Conservation (phyloP, 2,888 invertebrate species). For the Drosophila mercatorum region DNA sequence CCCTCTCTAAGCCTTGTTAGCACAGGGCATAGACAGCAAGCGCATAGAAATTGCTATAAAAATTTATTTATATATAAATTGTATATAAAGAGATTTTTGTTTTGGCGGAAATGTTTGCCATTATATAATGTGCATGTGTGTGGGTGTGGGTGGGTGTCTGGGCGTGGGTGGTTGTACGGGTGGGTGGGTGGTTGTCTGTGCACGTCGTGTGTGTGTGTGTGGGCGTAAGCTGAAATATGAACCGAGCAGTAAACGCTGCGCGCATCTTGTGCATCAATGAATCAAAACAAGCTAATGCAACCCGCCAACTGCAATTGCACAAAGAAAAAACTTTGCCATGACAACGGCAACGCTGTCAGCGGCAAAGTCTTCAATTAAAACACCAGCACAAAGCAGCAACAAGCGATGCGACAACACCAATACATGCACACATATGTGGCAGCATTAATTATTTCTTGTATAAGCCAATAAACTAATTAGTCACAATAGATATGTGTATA, state of each 20-base stretch:
- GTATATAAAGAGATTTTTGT: conserved; percentile 9
- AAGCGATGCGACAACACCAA: conserved; percentile 13
- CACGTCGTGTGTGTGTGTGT: conserved; percentile 5
- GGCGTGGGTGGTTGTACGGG: neutral
- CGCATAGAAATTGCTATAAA: conserved; percentile 24
- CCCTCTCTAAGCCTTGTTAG: neutral
- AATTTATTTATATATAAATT: conserved; percentile 25
- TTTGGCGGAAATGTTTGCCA: conserved; percentile 35
- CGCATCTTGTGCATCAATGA: conserved; percentile 51
- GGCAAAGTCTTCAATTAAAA: conserved; percentile 31
- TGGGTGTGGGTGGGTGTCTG: neutral
- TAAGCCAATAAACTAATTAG: conserved; percentile 56
- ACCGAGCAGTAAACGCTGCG: conserved; percentile 22
- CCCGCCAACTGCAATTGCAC: conserved; percentile 55
- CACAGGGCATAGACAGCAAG: conserved; percentile 3
- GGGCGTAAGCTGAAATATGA: conserved; percentile 31
- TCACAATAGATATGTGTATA: conserved; percentile 1
- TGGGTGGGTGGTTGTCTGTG: conserved; percentile 4
- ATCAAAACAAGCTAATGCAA: conserved; percentile 55
- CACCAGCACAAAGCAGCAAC: conserved; percentile 16
- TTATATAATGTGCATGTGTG: conserved; percentile 1
- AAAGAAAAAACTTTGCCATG: conserved; percentile 25
- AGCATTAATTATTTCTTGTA: conserved; percentile 39
- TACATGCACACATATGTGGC: neutral
- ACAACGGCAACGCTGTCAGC: conserved; percentile 34